Evolutionary conservation across 2,888 invertebrate genomes (phyloP).

Genomic region (Zhuqinia jingwanae): DNA sequence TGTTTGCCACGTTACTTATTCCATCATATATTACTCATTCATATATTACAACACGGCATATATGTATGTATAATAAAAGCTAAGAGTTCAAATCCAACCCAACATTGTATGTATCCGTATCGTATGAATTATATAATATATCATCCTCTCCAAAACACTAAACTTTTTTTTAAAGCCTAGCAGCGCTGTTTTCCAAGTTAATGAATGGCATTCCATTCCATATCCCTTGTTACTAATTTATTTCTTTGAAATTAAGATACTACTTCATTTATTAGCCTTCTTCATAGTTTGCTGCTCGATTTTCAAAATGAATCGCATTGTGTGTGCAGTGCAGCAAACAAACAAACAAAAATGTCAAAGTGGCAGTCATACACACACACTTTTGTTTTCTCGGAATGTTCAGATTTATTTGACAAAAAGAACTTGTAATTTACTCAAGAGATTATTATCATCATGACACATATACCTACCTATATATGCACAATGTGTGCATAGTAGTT

Average conservation of each 20-base stretch:
- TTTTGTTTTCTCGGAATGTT: no score
- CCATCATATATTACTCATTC: conserved; percentile 38
- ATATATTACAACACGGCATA: neutral
- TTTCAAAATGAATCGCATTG: neutral
- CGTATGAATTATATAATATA: no score
- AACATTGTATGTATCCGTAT: neutral
- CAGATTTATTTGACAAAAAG: no score
- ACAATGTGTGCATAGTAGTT: neutral
- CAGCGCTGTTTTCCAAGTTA: no score
- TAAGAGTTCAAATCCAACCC: neutral
- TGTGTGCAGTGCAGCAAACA: no score
- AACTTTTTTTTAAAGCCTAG: no score
- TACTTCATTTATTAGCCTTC: neutral
- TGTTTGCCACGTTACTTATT: conserved; percentile 7
- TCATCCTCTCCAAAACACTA: neutral
- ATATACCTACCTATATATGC: neutral
- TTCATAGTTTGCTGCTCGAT: neutral
- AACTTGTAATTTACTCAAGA: no score
- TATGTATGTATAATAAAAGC: no score
- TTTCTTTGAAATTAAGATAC: conserved; percentile 1
- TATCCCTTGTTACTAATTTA: conserved; percentile 18
- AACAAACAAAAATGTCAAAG: no score
- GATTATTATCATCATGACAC: neutral
- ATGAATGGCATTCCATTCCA: conserved; percentile 46
- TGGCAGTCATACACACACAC: no score